phyloP scores from a whole-genome alignment of 2,888 invertebrate genomes.

The Limnephilus marmoratus region DNA sequence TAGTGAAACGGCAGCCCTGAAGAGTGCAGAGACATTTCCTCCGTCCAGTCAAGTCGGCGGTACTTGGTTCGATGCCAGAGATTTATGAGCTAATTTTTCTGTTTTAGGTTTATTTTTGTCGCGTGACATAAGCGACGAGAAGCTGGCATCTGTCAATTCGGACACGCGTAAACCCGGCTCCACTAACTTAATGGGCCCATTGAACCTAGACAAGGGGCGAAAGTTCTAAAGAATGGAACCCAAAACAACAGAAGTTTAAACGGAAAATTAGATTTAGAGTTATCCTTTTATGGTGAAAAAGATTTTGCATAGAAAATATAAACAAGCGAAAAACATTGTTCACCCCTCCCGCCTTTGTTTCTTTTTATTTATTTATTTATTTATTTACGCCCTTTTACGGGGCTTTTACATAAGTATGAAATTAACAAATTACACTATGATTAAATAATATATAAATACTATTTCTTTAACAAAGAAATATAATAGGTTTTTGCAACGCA shows the following conservation, averaged over 20 bases:
- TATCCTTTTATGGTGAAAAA: background rate
- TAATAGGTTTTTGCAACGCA: too few relatives aligned
- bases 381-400: too few relatives aligned
- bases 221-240: background rate
- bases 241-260: background rate
- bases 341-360: too few relatives aligned
- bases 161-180: slow-evolving; percentile 2
- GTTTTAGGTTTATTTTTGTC: slow-evolving; percentile 46
- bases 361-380: too few relatives aligned
- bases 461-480: too few relatives aligned
- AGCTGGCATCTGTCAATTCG: slow-evolving; percentile 42
- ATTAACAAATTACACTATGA: too few relatives aligned
- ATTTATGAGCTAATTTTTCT: slow-evolving; percentile 64
- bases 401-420: too few relatives aligned
- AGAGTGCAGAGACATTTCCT: background rate
- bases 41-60: background rate
- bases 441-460: too few relatives aligned
- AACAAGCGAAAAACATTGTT: too few relatives aligned
- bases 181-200: background rate
- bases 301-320: too few relatives aligned
- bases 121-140: slow-evolving; percentile 39
- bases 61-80: slow-evolving; percentile 63
- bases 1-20: slow-evolving; percentile 18
- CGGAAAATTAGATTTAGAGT: background rate
- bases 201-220: slow-evolving; percentile 18